Conservation (phyloP, 1,140 invertebrate species). For the Formica selysi region DNA sequence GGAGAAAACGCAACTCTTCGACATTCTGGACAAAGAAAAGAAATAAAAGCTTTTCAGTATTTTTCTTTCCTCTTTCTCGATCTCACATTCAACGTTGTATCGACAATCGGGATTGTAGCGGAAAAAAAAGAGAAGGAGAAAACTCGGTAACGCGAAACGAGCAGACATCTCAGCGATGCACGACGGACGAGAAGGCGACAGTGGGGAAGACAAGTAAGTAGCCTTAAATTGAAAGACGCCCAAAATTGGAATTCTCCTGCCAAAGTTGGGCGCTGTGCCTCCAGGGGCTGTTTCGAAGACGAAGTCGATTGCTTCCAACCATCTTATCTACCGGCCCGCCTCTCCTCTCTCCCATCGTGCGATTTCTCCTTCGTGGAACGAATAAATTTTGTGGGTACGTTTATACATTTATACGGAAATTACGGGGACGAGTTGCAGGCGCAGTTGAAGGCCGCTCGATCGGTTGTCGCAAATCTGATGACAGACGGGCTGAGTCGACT, state of each 20-base stretch:
- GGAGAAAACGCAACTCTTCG: not conserved
- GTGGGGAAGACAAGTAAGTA: slow-evolving; percentile 80
- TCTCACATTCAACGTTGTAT: slow-evolving; percentile 48
- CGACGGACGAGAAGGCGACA: slow-evolving; percentile 59
- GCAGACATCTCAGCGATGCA: slow-evolving; percentile 28
- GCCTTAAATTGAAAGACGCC: slow-evolving; percentile 81
- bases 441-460: slow-evolving; percentile 48
- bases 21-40: not conserved
- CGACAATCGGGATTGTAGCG: slow-evolving; percentile 10
- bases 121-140: slow-evolving; percentile 41
- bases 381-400: slow-evolving; percentile 72
- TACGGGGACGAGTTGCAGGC: slow-evolving; percentile 61
- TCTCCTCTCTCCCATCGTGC: not conserved
- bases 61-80: not conserved
- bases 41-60: too few relatives aligned
- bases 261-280: slow-evolving; percentile 77
- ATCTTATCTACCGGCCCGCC: not conserved
- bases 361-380: slow-evolving; percentile 19
- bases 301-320: slow-evolving; percentile 68
- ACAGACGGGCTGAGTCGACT: slow-evolving; percentile 38
- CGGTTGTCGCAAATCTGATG: slow-evolving; percentile 69
- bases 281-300: slow-evolving; percentile 72
- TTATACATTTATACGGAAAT: slow-evolving; percentile 76
- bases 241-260: slow-evolving; percentile 82
- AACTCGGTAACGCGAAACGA: slow-evolving; percentile 29